phyloP scores from a whole-genome alignment of 1,140 invertebrate genomes.

The Bombus waltoni region DNA sequence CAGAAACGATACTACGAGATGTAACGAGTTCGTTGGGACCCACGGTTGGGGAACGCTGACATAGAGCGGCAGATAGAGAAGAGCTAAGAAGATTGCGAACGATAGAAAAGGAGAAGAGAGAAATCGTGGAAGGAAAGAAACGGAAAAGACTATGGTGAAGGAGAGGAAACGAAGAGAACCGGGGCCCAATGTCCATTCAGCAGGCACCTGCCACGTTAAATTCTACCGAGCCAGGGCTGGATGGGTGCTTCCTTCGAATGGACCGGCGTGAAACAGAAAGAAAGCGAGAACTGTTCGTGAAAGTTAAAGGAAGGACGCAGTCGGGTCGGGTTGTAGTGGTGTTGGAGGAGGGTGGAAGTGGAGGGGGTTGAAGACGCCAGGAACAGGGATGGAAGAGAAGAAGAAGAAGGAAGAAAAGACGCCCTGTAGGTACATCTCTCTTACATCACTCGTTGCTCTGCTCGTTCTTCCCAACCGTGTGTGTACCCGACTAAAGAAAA shows the following conservation, averaged over 20 bases:
- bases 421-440: constrained; percentile 64
- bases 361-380: constrained; percentile 17
- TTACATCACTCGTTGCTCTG: constrained; percentile 59
- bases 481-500: constrained; percentile 43
- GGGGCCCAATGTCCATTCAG: constrained; percentile 64
- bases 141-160: not conserved
- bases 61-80: constrained; percentile 35
- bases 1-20: not conserved
- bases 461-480: constrained; percentile 47
- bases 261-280: constrained; percentile 3
- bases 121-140: constrained; percentile 4
- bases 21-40: not conserved
- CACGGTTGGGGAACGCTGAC: constrained; percentile 34
- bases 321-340: not conserved
- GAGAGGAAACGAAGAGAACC: constrained; percentile 23
- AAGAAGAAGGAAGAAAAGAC: constrained; percentile 36
- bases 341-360: not conserved
- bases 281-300: not conserved
- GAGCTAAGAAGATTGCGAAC: constrained; percentile 12
- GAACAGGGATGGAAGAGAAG: constrained; percentile 5
- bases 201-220: constrained; percentile 71
- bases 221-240: constrained; percentile 55
- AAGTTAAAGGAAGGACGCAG: not conserved
- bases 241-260: constrained; percentile 36
- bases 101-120: constrained; percentile 19